Percentiles rank a stretch among this genome's conserved stretches.
These are phyloP conservation scores for Alectoris magna DNA, from an alignment of 2,797 vertebrate genomes.

Conservation along the genomic window DNA sequence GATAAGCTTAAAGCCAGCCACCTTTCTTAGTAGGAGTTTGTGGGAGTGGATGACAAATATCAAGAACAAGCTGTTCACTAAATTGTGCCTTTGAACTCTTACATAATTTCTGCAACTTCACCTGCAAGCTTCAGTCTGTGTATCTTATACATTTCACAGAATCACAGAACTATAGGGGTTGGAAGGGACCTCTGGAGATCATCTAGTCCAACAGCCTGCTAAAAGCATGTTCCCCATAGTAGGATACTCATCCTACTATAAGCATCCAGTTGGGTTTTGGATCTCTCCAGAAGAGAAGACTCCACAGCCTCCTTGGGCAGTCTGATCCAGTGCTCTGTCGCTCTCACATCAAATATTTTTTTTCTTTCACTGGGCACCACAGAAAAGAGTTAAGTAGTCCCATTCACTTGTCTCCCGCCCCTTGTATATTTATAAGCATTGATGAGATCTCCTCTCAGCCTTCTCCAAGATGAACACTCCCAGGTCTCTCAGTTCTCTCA, in stretches of 20 bases:
- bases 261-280: not conserved
- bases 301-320: not conserved
- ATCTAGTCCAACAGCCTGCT: not conserved
- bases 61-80: not conserved
- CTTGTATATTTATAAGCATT: not conserved
- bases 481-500: not conserved
- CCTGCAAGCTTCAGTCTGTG: not conserved
- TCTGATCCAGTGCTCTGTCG: not conserved
- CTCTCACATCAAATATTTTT: not conserved
- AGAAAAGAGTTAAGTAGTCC: not conserved
- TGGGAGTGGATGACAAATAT: not conserved
- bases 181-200: not conserved
- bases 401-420: not conserved
- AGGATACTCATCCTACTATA: not conserved
- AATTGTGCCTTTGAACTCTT: not conserved
- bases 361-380: not conserved
- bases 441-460: not conserved
- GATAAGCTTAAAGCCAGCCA: not conserved
- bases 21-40: not conserved
- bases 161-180: not conserved
- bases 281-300: not conserved
- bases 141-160: not conserved
- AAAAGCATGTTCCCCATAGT: not conserved
- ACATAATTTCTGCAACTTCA: not conserved
- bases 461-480: not conserved